Conservation (phyloP, 2,113 vertebrate species). For the Bubalus kerabau region DNA sequence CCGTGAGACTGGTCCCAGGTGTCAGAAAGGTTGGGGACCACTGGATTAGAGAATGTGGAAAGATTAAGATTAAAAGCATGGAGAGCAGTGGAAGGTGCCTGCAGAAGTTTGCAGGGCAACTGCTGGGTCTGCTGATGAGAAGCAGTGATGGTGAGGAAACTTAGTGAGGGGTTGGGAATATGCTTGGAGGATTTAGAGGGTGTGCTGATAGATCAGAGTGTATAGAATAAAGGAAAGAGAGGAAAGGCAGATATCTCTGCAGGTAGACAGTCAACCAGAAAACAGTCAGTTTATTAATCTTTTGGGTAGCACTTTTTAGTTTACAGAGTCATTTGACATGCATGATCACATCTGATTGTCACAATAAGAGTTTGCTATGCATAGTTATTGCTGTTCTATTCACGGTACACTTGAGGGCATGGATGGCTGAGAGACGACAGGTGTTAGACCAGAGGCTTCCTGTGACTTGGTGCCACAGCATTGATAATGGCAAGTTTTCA, state of each 20-base stretch:
- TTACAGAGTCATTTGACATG: neutral
- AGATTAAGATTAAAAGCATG: neutral
- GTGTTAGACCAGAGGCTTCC: rapidly evolving
- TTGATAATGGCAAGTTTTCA: neutral
- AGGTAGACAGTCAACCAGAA: neutral
- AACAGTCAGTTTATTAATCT: neutral
- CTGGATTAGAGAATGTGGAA: neutral
- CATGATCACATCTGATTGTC: neutral
- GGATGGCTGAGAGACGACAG: neutral
- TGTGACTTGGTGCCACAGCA: neutral
- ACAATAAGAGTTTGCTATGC: neutral
- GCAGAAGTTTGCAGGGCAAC: neutral
- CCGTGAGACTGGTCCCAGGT: neutral
- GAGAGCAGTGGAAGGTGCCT: no score
- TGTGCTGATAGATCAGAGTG: neutral
- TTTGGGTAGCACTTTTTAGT: neutral
- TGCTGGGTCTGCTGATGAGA: neutral
- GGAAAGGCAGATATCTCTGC: neutral
- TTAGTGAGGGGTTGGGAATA: neutral
- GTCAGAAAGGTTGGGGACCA: neutral
- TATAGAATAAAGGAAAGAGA: neutral
- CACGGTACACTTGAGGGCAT: neutral
- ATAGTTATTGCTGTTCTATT: no score
- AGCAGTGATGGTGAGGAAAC: no score
- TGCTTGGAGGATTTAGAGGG: neutral